Evolutionary conservation across 2,113 vertebrate genomes (phyloP), one percentile per base, ranked within the genome.

Genomic region (Pelvicachromis taeniatus): DNA sequence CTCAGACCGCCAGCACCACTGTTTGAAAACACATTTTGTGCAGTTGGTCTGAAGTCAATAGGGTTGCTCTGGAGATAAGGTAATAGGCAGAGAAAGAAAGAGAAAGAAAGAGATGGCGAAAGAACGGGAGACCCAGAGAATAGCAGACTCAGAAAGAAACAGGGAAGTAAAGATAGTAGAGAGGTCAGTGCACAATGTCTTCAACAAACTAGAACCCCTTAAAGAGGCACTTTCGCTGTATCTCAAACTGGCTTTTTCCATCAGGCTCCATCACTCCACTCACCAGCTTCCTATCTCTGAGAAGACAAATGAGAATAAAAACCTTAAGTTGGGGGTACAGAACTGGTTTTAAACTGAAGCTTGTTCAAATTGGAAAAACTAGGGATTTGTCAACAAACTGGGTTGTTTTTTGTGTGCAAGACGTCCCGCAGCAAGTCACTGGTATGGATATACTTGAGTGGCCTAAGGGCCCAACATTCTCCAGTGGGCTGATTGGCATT

Each of bases 21-120:
- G 87, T 90, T 87, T 86, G 38, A 91, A 92, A 89, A 81, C 89
- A 85, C 81, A 93, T 88, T 90, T 88, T 90, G 88, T 91, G 86
- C 80, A 87, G 82, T 78, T n/a, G 3, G 85, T 78, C 88, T 84
- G 50, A 89, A 90, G 85, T 93, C 89, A 90, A 90, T 91, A 87
- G 81, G 54, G 83, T 89, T 91, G 48, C 65, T 84, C 21, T 35
- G n/a, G 61, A 90, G 85, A 92, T 93, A 90, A 83, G 86, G 83
- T 80, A 73, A 73, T 73, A 31, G 68, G 48, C 59, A 86, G 85
- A 83, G 38, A 58, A 33, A 77, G 17, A 31, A 50, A 86, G 85
- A 83, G 38, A 58, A 33, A 77, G 17, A 31, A 50, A 38, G 21
- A 78, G 55, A 77, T 56, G 38, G 50, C 53, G 23, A 70, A 86